These are phyloP conservation scores for Sitodiplosis mosellana DNA, from an alignment of 1,140 invertebrate species.

Conservation along the genomic window DNA sequence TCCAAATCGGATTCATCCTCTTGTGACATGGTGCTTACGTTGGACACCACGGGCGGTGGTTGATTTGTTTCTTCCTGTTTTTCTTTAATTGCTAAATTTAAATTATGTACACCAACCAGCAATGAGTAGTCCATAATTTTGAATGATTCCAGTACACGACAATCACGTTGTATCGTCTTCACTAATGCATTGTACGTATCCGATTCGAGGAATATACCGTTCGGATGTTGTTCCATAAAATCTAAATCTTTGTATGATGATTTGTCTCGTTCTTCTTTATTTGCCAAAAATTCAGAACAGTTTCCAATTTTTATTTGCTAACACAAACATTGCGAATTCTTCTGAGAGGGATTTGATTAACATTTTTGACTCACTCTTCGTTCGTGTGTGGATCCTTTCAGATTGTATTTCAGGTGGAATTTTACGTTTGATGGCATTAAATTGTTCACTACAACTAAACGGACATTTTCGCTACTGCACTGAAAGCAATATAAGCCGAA, in stretches of 20 bases:
- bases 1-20: slow-evolving; percentile 22
- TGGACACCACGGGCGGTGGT: slow-evolving; percentile 17
- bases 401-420: slow-evolving; percentile 96
- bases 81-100: slow-evolving; percentile 70
- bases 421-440: slow-evolving; percentile 88
- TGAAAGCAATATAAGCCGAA: slow-evolving; percentile 98
- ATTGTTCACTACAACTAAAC: slow-evolving; percentile 98
- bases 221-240: slow-evolving; percentile 86
- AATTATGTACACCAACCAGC: slow-evolving; percentile 85
- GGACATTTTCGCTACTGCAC: slow-evolving; percentile 98
- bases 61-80: slow-evolving; percentile 34
- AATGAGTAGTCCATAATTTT: slow-evolving; percentile 99
- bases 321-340: too few relatives aligned
- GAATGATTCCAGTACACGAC: slow-evolving; percentile 90
- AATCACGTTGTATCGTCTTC: slow-evolving; percentile 92
- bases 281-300: slow-evolving; percentile 40
- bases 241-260: slow-evolving; percentile 88
- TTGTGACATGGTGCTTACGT: neutral
- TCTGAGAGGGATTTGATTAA: neutral
- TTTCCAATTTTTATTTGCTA: too few relatives aligned
- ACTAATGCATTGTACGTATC: slow-evolving; percentile 86
- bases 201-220: slow-evolving; percentile 84
- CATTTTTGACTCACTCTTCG: slow-evolving; percentile 45
- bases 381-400: slow-evolving; percentile 98
- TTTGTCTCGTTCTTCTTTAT: slow-evolving; percentile 76